Base-by-base conservation (phyloP, 1,140 invertebrate genomes). In the Solen grandis region DNA sequence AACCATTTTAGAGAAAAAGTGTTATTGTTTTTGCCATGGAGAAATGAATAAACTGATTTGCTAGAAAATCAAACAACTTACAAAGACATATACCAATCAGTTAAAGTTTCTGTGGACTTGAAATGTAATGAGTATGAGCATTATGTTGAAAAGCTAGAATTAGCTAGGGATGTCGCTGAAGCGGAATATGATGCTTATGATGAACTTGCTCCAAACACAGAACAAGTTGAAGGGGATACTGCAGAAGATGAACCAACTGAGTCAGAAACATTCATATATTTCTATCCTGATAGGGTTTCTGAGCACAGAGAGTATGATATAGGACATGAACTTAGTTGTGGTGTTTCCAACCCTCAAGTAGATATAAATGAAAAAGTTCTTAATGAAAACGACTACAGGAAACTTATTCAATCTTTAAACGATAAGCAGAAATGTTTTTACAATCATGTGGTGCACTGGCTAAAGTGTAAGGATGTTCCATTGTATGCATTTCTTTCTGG, bases 11-110 rank as follows among this genome's bases (percentile, higher is more conserved):
- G n/a, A n/a, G n/a, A n/a, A n/a, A n/a, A 65, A 36, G 16, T 72
- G 5, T 33, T 84, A 35, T 50, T 82, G 13, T 84, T 65, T 65
- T 33, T 29, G 29, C 68, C 66, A n/a, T 84, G 73, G 80, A 77
- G 73, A 82, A 36, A 59, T 57, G 75, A 84, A 66, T 5, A 76
- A 10, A 16, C 13, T 27, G 19, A 46, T 10, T 66, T 72, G 13
- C 35, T 29, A 27, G n/a, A 72, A 4, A 36, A 33, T 57, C 1
- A 36, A 25, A 38, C 70, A n/a, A 31, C 69, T 55, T 38, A 41
- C 55, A n/a, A 57, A 74, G 10, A 16, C 27, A 22, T 74, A 31
- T 16, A 62, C 22, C 33, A 46, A 29, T 36, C 54, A 46, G 46
- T 72, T 36, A 70, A 76, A 46, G 66, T 76, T 68, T 55, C 59